Conservation (phyloP, 1,140 invertebrate genomes). For the Scylla paramamosain region DNA sequence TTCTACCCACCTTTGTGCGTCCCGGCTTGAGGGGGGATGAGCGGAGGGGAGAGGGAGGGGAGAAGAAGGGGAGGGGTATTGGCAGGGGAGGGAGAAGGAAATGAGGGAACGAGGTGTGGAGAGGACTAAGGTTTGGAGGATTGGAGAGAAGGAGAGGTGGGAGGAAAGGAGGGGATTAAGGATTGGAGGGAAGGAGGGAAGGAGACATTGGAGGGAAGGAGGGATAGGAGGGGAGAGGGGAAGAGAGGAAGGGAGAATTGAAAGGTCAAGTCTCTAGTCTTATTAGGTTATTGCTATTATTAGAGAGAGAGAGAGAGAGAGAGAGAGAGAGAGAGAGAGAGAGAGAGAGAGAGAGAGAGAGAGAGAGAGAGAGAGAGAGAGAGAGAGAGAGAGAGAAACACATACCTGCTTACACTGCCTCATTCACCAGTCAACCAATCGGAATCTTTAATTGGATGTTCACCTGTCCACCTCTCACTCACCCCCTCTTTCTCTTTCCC, state of each 20-base stretch:
- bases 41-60: neutral
- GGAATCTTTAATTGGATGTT: neutral
- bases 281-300: no score
- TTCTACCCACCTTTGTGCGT: neutral
- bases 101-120: neutral
- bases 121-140: neutral
- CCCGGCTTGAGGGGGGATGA: neutral
- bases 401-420: no score
- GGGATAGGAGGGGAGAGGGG: neutral
- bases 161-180: neutral
- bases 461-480: neutral
- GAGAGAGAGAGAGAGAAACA: no score
- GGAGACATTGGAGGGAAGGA: neutral
- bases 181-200: neutral
- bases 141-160: neutral
- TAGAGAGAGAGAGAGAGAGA: no score
- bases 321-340: no score
- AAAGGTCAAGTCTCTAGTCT: no score
- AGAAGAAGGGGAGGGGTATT: neutral
- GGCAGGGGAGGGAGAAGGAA: neutral
- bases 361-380: no score
- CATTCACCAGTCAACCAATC: no score
- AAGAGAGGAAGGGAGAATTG: neutral
- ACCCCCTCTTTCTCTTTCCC: neutral
- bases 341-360: no score